Conservation (phyloP, 37 sponge, comb jelly and placozoan genomes). For the Axinella damicornis region DNA sequence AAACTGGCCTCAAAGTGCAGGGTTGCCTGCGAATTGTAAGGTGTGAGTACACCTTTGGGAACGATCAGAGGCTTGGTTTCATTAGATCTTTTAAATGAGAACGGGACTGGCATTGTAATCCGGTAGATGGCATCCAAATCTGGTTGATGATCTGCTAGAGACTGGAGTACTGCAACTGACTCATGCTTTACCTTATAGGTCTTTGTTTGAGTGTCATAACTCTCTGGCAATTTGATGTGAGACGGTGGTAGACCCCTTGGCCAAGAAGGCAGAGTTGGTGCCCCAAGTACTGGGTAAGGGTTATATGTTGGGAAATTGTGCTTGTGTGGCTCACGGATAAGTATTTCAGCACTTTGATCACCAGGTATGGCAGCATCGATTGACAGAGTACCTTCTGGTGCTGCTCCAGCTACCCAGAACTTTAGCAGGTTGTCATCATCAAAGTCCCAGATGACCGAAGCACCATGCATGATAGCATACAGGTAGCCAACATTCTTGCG, state of each 20-base stretch:
- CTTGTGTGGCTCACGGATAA: constrained; percentile 5
- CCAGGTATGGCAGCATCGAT: constrained; percentile 14
- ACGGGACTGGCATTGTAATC: constrained; percentile 55
- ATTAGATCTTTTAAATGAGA: constrained; percentile 41
- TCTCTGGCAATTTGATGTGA: constrained; percentile 16
- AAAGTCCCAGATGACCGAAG: constrained; percentile 66
- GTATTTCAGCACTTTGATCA: background rate
- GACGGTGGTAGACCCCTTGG: constrained; percentile 67
- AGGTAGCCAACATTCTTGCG: constrained; percentile 77
- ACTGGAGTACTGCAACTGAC: constrained; percentile 54
- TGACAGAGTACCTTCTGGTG: constrained; percentile 46
- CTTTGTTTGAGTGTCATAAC: constrained; percentile 17
- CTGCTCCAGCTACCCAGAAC: constrained; percentile 55
- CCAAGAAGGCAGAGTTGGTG: constrained; percentile 59
- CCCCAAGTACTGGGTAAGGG: constrained; percentile 65
- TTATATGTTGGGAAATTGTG: constrained; percentile 56
- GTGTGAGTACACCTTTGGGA: constrained; percentile 50
- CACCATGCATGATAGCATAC: constrained; percentile 68
- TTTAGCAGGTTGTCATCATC: constrained; percentile 78
- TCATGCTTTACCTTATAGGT: background rate
- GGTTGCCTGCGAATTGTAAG: constrained; percentile 72
- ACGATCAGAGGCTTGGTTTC: constrained; percentile 39
- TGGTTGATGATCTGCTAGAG: constrained; percentile 64
- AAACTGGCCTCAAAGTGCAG: constrained; percentile 42
- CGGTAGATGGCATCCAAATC: constrained; percentile 77